Percentiles rank a stretch among this genome's conserved stretches.
These are phyloP conservation scores for Poecilia velifera DNA, from an alignment of 2,797 vertebrate species.

Conservation along the genomic window DNA sequence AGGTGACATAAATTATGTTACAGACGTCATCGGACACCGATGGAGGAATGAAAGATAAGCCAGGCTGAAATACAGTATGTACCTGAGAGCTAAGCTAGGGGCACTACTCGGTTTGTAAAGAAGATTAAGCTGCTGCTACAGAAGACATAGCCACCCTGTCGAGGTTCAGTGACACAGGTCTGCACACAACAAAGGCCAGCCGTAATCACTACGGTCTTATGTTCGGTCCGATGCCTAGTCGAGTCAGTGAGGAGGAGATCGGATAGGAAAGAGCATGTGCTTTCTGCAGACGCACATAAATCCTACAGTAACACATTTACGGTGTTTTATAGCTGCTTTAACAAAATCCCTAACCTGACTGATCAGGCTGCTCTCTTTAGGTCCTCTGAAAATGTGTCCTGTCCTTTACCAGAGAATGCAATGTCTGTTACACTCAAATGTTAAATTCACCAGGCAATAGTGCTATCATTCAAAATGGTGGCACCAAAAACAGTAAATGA, in stretches of 20 bases:
- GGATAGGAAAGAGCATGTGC: constrained; percentile 44
- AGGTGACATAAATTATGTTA: constrained; percentile 9
- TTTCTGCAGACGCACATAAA: constrained; percentile 31
- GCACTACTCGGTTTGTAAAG: constrained; percentile 42
- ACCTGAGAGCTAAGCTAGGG: constrained; percentile 52
- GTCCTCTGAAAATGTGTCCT: background rate
- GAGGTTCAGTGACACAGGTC: constrained; percentile 58
- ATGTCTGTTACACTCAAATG: background rate
- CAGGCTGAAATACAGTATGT: constrained; percentile 66
- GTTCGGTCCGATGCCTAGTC: constrained; percentile 29
- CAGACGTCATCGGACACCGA: constrained; percentile 53
- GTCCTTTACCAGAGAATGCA: background rate
- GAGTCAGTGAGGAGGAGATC: constrained; percentile 27
- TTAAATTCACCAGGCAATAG: background rate
- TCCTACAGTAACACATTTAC: constrained; percentile 13
- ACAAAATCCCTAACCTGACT: background rate
- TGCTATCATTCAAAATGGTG: background rate
- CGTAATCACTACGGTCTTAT: constrained; percentile 46
- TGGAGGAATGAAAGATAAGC: constrained; percentile 61
- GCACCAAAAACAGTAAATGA: background rate
- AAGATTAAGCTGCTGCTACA: constrained; percentile 51
- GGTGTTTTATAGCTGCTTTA: constrained; percentile 26
- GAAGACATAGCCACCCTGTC: constrained; percentile 37
- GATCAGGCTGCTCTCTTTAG: background rate
- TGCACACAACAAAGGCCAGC: constrained; percentile 55